These are phyloP conservation scores for Indicator indicator DNA, from an alignment of 2,113 vertebrate species.

Conservation along the genomic window DNA sequence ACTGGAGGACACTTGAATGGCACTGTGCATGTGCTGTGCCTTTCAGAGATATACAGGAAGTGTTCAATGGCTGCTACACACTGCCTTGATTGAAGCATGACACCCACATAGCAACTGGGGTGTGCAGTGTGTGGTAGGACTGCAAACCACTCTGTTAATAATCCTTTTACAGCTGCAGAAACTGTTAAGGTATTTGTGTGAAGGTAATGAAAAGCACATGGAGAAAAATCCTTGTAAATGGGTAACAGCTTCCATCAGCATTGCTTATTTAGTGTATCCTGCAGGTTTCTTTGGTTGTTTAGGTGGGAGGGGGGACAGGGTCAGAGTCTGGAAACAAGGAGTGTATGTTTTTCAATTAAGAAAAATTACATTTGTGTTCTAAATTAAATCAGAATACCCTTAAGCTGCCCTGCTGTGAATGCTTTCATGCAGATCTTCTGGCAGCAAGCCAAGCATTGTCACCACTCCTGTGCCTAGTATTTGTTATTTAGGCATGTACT, in stretches of 20 bases:
- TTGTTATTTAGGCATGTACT: constrained; percentile 13
- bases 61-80: rapidly evolving
- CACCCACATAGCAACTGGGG: constrained; percentile 5
- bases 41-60: not conserved
- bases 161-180: not conserved
- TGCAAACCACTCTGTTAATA: not conserved
- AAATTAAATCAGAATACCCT: constrained; percentile 49
- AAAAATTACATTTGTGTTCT: constrained; percentile 34
- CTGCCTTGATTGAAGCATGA: not conserved
- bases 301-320: not conserved
- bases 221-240: not conserved
- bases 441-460: constrained; percentile 18
- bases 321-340: constrained; percentile 7
- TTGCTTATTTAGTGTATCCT: not conserved
- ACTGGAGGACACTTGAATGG: not conserved
- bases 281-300: rapidly evolving
- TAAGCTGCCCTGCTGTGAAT: constrained; percentile 39
- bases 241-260: not conserved
- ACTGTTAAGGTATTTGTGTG: not conserved
- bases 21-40: not conserved
- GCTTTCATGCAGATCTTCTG: constrained; percentile 29
- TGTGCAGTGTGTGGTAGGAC: not conserved
- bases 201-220: not conserved
- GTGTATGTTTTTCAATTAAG: constrained; percentile 38
- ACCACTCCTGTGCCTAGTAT: constrained; percentile 29